Evolutionary conservation across 2,113 vertebrate species (phyloP).

Genomic region (Protobothrops flavoviridis): DNA sequence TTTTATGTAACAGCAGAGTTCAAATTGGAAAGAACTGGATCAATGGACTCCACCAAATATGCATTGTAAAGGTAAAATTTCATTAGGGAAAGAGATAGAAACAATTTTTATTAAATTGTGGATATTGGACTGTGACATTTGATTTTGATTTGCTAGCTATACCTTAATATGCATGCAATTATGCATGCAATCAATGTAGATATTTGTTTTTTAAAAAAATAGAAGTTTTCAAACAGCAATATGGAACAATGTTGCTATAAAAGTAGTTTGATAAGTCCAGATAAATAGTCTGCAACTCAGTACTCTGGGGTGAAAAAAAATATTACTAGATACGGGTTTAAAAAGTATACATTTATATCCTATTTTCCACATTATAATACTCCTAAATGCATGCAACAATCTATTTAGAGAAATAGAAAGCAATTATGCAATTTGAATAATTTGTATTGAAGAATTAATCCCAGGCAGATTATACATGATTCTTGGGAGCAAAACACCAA

Average conservation of each 20-base stretch:
- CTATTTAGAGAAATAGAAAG: neutral
- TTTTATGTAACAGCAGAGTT: neutral
- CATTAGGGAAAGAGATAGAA: neutral
- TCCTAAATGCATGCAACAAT: neutral
- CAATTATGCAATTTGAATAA: neutral
- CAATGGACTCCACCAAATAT: neutral
- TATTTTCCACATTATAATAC: neutral
- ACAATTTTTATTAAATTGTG: neutral
- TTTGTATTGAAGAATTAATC: neutral
- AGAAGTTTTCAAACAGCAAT: neutral
- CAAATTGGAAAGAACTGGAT: neutral
- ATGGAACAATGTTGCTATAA: neutral
- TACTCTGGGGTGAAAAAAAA: conserved; percentile 17
- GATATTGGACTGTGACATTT: neutral
- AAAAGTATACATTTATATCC: neutral
- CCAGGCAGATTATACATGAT: neutral
- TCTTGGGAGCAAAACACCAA: neutral
- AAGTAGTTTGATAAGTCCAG: neutral
- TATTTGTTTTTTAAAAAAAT: conserved; percentile 9
- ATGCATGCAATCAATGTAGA: neutral
- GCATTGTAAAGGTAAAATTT: neutral
- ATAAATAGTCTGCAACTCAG: conserved; percentile 36
- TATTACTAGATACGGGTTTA: neutral
- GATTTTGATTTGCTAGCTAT: neutral
- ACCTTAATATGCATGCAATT: neutral